Conservation (phyloP, 2,113 vertebrate species). For the Tragulus kanchil region DNA sequence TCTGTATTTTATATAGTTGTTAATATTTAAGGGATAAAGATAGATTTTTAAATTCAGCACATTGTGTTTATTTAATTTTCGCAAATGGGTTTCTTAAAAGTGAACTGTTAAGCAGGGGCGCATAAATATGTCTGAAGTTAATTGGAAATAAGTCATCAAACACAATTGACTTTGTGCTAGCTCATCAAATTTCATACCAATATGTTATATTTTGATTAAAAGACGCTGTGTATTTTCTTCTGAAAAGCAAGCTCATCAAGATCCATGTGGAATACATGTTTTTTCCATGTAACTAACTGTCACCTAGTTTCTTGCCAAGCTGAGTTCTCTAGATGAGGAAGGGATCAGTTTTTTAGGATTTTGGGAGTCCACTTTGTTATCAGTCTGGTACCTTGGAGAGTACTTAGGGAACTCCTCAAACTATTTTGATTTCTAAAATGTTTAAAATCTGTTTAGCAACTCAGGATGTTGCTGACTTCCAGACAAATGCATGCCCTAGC, state of each 20-base stretch:
- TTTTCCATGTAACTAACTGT: slow-evolving; percentile 4
- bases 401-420: not conserved
- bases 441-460: slow-evolving; percentile 61
- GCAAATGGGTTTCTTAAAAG: slow-evolving; percentile 82
- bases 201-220: slow-evolving; percentile 78
- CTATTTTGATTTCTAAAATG: slow-evolving; percentile 62
- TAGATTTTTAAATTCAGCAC: slow-evolving; percentile 57
- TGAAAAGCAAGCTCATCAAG: slow-evolving; percentile 65
- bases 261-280: not conserved
- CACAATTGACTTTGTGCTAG: slow-evolving; percentile 83
- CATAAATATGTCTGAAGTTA: slow-evolving; percentile 82
- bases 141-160: slow-evolving; percentile 77
- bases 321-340: not conserved
- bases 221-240: slow-evolving; percentile 64
- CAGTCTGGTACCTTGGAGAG: not conserved
- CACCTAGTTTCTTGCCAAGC: not conserved
- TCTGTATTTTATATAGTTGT: slow-evolving; percentile 44
- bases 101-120: slow-evolving; percentile 77
- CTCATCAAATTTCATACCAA: slow-evolving; percentile 84
- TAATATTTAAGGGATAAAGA: slow-evolving; percentile 49
- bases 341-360: slow-evolving; percentile 35
- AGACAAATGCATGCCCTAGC: not conserved
- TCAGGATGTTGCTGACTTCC: slow-evolving; percentile 47
- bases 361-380: not conserved
- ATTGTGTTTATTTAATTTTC: slow-evolving; percentile 72